Evolutionary conservation across 1,140 invertebrate genomes (phyloP).

Genomic region (Drosophila rhopaloa): DNA sequence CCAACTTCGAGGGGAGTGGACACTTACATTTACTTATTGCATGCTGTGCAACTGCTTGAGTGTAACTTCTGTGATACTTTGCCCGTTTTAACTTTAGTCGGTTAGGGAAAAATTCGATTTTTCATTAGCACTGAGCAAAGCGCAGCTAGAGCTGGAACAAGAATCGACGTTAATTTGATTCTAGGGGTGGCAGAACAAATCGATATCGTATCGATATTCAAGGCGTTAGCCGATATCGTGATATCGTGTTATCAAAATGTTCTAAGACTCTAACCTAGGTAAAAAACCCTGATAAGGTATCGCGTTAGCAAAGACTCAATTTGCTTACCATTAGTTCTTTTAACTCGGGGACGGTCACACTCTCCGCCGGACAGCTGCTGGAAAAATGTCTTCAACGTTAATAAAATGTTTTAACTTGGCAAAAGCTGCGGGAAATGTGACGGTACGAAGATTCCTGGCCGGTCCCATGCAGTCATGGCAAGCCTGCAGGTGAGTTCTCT

Average conservation of each 20-base stretch:
- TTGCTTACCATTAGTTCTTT: background rate
- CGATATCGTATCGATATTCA: too few relatives aligned
- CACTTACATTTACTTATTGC: constrained; percentile 64
- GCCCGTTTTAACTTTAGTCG: constrained; percentile 21
- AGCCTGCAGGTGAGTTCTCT: constrained; percentile 40
- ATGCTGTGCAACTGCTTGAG: constrained; percentile 34
- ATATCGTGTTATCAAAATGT: too few relatives aligned
- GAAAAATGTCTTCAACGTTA: constrained; percentile 66
- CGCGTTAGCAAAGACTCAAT: background rate
- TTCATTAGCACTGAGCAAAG: constrained; percentile 53
- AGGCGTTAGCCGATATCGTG: too few relatives aligned
- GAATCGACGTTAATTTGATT: background rate
- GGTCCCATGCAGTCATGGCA: constrained; percentile 25
- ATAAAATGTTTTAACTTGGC: constrained; percentile 73
- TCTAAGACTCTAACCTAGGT: too few relatives aligned
- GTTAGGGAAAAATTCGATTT: constrained; percentile 51
- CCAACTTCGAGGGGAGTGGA: background rate
- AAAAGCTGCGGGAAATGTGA: constrained; percentile 38
- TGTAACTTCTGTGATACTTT: constrained; percentile 31
- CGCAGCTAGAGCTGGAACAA: constrained; percentile 36
- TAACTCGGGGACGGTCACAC: too few relatives aligned
- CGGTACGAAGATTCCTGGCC: constrained; percentile 37
- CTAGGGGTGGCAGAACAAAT: too few relatives aligned
- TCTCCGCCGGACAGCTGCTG: constrained; percentile 4
- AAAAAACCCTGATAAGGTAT: too few relatives aligned